Base-by-base conservation (phyloP, 1,140 invertebrate genomes). In the Lordiphosa collinella region DNA sequence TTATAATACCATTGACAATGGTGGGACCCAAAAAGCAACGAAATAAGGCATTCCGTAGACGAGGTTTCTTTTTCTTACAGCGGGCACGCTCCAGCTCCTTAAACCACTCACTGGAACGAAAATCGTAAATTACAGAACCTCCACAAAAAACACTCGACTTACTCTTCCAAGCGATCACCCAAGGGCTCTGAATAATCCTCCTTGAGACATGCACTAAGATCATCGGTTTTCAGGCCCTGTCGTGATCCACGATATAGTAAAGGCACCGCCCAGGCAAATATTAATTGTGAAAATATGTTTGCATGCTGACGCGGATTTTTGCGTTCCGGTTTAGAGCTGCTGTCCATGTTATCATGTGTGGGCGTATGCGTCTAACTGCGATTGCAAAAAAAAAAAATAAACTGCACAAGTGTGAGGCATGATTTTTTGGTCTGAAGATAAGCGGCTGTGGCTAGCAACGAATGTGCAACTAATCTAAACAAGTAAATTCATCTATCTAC, bases 61-160 rank as follows among this genome's bases (percentile, higher is more conserved):
- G 64, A 0, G 91, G 91, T 37, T 90, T 88, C 11, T 71, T 67
- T 1, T 84, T 69, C 13, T 80, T 69, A 0, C 74, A 67, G 22
- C 84, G 63, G 0, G 91, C 89, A 1, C 50, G 51, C 16, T 82
- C 69, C 25, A 91, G 10, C 75, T 92, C 92, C 38, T 88, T 76
- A n/a, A 82, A 73, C 91, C 91, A 91, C 65, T 91, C 79, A 59
- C 91, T 91, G 34, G 48, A 85, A 88, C 3, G 32, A 35, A 9
- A 12, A 14, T 9, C 0, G 2, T 35, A 11, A 11, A 29, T 10
- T 5, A 11, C 3, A 12, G 11, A 2, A 5, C 4, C 4, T 5
- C 18, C 18, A 22, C 1, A 1, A 14, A 1, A 14, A 5, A 4
- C 2, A 7, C 1, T 11, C 11, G 10, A 87, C 73, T 72, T 68